These are phyloP conservation scores for Biston betularia DNA, from an alignment of 2,888 invertebrate genomes.

Conservation along the genomic window DNA sequence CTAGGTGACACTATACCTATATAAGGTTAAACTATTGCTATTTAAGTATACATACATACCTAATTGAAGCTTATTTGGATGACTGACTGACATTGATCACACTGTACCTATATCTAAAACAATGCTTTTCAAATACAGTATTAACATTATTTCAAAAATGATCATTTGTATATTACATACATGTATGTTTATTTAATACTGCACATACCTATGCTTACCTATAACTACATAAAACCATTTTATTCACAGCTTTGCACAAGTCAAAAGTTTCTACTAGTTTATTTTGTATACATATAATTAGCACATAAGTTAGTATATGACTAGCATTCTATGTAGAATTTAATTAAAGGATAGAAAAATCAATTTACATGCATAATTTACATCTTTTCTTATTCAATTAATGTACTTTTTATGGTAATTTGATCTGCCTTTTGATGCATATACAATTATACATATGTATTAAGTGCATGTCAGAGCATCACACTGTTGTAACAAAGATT, in stretches of 20 bases:
- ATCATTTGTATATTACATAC: too few relatives aligned
- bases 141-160: too few relatives aligned
- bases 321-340: slow-evolving; percentile 28
- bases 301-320: neutral
- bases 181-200: too few relatives aligned
- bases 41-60: neutral
- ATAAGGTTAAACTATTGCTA: neutral
- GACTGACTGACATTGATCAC: too few relatives aligned
- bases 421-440: too few relatives aligned
- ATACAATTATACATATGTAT: neutral
- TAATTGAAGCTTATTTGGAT: too few relatives aligned
- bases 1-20: too few relatives aligned
- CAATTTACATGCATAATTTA: neutral
- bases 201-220: neutral
- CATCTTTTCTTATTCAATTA: neutral
- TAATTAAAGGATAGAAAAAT: slow-evolving; percentile 4
- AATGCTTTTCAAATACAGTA: too few relatives aligned
- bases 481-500: too few relatives aligned
- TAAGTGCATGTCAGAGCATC: too few relatives aligned
- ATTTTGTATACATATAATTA: neutral
- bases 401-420: neutral
- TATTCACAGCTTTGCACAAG: neutral
- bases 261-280: neutral
- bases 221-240: neutral
- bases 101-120: too few relatives aligned